Percentiles rank a stretch among this genome's conserved stretches.
Evolutionary conservation across 2,113 vertebrate genomes (phyloP).

Genomic region (Cinclus cinclus): DNA sequence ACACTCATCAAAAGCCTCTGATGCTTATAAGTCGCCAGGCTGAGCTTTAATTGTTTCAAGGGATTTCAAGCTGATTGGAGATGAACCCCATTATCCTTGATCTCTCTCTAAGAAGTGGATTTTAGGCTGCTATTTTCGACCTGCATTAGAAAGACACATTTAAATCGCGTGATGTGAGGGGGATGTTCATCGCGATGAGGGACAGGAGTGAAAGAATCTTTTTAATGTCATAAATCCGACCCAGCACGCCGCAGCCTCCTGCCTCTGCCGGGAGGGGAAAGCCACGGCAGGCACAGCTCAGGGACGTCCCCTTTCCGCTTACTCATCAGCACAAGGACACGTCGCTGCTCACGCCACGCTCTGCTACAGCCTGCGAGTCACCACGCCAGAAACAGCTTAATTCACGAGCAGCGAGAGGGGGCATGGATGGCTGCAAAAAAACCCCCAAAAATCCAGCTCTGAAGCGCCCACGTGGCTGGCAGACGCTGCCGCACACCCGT

Average conservation of each 20-base stretch:
- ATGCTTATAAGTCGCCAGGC: neutral
- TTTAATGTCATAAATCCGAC: neutral
- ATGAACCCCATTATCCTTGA: neutral
- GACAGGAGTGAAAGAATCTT: neutral
- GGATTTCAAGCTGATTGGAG: neutral
- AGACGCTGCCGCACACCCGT: rapidly evolving
- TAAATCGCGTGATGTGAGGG: neutral
- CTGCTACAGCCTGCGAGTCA: neutral
- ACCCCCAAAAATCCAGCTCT: neutral
- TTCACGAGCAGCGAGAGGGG: neutral
- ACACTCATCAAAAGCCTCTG: neutral
- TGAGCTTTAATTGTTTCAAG: neutral
- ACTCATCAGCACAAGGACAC: neutral
- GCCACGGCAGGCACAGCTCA: neutral
- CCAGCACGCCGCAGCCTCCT: neutral
- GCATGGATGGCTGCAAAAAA: neutral
- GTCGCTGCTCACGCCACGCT: neutral
- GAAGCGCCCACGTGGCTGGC: rapidly evolving
- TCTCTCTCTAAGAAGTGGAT: neutral
- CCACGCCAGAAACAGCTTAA: neutral
- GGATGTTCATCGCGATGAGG: rapidly evolving
- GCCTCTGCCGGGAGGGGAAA: neutral
- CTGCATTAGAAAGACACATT: neutral
- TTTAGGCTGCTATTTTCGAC: neutral
- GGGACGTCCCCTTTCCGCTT: neutral